phyloP scores from a whole-genome alignment of 2,888 invertebrate genomes.

The Himalopsyche anomala region DNA sequence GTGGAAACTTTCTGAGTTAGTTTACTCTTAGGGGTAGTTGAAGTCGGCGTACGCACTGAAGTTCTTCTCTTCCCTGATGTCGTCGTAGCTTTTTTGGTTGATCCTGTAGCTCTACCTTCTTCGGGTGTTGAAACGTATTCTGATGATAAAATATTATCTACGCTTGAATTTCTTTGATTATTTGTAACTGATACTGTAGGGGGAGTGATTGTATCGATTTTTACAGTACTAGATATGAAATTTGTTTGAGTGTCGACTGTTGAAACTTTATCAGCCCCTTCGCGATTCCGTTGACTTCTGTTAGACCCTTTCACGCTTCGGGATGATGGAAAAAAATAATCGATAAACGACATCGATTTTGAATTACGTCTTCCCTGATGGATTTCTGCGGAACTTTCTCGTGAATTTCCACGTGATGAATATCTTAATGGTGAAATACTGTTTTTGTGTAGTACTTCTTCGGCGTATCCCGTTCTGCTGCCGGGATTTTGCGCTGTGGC shows the following conservation, averaged over 20 bases:
- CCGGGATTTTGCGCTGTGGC: constrained; percentile 70
- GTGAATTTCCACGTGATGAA: background rate
- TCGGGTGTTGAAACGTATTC: constrained; percentile 65
- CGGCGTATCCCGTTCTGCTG: constrained; percentile 70
- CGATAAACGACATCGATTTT: constrained; percentile 74
- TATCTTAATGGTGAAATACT: constrained; percentile 41
- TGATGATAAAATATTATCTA: constrained; percentile 70
- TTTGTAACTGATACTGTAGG: constrained; percentile 70
- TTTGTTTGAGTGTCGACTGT: constrained; percentile 71
- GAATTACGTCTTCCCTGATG: constrained; percentile 69
- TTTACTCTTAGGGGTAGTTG: constrained; percentile 64
- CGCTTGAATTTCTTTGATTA: constrained; percentile 59
- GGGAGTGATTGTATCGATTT: constrained; percentile 68
- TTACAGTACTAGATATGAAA: constrained; percentile 65
- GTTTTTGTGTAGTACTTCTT: constrained; percentile 67
- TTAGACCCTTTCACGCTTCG: constrained; percentile 76
- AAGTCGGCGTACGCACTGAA: constrained; percentile 47
- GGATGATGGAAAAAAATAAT: constrained; percentile 76
- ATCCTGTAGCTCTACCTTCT: constrained; percentile 65
- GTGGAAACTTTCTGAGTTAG: constrained; percentile 60
- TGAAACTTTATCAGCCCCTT: constrained; percentile 71
- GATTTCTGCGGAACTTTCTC: constrained; percentile 67
- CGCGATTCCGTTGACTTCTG: constrained; percentile 71
- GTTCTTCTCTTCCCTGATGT: constrained; percentile 55
- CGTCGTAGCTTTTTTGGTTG: constrained; percentile 58